Evolutionary conservation across 1,140 invertebrate species (phyloP).

Genomic region (Diachasmimorpha longicaudata): DNA sequence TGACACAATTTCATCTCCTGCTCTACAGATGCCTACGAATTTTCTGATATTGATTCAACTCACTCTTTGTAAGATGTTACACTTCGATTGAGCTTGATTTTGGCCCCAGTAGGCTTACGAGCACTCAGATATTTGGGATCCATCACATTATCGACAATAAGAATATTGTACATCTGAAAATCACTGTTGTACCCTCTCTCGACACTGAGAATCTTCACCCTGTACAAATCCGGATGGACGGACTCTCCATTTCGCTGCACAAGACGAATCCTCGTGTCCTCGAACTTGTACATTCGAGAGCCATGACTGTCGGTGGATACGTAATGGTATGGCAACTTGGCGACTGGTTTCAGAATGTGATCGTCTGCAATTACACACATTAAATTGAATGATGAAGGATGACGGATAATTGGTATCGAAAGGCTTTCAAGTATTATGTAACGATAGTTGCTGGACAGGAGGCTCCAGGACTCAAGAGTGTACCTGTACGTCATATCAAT

Average conservation of each 20-base stretch:
- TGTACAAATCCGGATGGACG: constrained; percentile 15
- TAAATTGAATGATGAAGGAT: background rate
- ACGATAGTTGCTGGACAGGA: too few species aligned
- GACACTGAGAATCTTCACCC: constrained; percentile 34
- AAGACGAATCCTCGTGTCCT: constrained; percentile 22
- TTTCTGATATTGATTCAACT: constrained; percentile 20
- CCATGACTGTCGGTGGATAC: constrained; percentile 21
- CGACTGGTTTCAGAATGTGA: constrained; percentile 35
- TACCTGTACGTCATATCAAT: too few species aligned
- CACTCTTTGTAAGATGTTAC: constrained; percentile 42
- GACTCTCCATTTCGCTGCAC: constrained; percentile 13
- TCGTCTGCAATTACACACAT: constrained; percentile 33
- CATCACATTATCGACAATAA: constrained; percentile 41
- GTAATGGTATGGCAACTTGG: constrained; percentile 24
- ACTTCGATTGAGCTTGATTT: constrained; percentile 33
- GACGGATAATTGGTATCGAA: too few species aligned
- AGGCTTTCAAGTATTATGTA: too few species aligned
- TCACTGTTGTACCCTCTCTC: constrained; percentile 46
- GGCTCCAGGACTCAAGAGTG: too few species aligned
- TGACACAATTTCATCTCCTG: too few species aligned
- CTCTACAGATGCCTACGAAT: too few species aligned
- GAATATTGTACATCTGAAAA: constrained; percentile 41
- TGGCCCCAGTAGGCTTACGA: constrained; percentile 13
- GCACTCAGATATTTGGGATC: constrained; percentile 33
- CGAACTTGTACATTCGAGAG: constrained; percentile 29